Evolutionary conservation across 1,140 invertebrate species (phyloP).

Genomic region (Pseudomyrmex concolor): DNA sequence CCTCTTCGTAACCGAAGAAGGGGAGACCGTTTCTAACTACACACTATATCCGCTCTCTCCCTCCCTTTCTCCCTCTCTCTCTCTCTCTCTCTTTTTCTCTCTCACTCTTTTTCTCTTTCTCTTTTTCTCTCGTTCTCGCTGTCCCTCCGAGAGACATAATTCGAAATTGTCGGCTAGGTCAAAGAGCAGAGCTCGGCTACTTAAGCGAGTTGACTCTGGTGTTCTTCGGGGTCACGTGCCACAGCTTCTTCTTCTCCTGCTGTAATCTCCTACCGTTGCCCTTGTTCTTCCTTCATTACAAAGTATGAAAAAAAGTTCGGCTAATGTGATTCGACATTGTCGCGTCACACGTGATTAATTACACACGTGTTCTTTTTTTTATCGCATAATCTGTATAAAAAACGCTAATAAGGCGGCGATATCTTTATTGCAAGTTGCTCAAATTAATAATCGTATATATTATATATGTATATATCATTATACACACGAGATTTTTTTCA

Average conservation of each 20-base stretch:
- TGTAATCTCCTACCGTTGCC: constrained; percentile 64
- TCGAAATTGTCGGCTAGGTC: constrained; percentile 83
- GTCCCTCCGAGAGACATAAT: constrained; percentile 82
- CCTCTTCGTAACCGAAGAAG: constrained; percentile 27
- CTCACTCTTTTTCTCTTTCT: constrained; percentile 67
- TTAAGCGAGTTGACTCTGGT: constrained; percentile 84
- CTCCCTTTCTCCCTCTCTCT: constrained; percentile 66
- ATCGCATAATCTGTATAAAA: too few species aligned
- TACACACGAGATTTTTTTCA: neutral
- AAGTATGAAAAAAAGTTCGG: neutral
- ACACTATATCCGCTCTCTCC: constrained; percentile 77
- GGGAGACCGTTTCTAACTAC: constrained; percentile 72
- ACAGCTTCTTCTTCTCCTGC: constrained; percentile 76
- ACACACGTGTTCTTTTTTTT: neutral
- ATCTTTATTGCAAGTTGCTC: neutral
- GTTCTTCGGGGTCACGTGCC: constrained; percentile 83
- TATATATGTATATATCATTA: neutral
- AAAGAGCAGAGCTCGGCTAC: constrained; percentile 84
- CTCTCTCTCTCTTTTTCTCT: constrained; percentile 69
- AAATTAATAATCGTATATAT: neutral
- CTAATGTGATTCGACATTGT: neutral
- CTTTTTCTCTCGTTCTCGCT: constrained; percentile 56
- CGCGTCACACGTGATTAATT: neutral
- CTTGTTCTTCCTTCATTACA: constrained; percentile 57
- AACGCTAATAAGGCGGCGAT: neutral